phyloP scores from a whole-genome alignment of 2,113 vertebrate genomes.

The Otolemur garnettii region DNA sequence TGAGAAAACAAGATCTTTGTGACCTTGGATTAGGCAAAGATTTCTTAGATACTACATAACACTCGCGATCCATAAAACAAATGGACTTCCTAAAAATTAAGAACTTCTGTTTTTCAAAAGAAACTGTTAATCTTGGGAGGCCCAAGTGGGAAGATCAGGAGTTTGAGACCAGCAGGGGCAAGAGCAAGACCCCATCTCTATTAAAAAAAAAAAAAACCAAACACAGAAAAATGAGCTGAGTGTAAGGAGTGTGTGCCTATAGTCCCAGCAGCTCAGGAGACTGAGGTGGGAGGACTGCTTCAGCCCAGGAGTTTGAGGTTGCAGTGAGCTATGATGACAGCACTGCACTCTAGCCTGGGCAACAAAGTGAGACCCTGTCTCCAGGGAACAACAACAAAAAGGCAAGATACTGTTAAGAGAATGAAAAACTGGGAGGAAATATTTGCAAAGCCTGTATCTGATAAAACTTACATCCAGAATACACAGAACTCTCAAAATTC shows the following conservation, averaged over 20 bases:
- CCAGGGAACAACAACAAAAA: not conserved
- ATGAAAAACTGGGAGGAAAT: slow-evolving; percentile 7
- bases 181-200: too few species aligned
- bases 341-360: not conserved
- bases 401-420: not conserved
- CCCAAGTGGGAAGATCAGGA: not conserved
- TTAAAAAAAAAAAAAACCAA: too few species aligned
- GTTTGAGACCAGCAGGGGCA: not conserved
- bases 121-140: not conserved
- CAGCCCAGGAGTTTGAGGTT: not conserved
- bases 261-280: too few species aligned
- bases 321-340: not conserved
- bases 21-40: not conserved
- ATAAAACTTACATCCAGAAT: not conserved
- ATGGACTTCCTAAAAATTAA: not conserved
- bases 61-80: not conserved
- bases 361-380: not conserved
- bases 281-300: not conserved
- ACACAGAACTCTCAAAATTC: slow-evolving; percentile 5
- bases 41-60: not conserved
- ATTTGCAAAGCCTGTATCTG: not conserved
- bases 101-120: slow-evolving; percentile 30
- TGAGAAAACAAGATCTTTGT: slow-evolving; percentile 10
- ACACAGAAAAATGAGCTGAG: too few species aligned
- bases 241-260: too few species aligned